A percentile compares a stretch with the other conserved stretches of the same genome.
phyloP scores from a whole-genome alignment of 2,888 invertebrate genomes.

The Rotaria socialis region DNA sequence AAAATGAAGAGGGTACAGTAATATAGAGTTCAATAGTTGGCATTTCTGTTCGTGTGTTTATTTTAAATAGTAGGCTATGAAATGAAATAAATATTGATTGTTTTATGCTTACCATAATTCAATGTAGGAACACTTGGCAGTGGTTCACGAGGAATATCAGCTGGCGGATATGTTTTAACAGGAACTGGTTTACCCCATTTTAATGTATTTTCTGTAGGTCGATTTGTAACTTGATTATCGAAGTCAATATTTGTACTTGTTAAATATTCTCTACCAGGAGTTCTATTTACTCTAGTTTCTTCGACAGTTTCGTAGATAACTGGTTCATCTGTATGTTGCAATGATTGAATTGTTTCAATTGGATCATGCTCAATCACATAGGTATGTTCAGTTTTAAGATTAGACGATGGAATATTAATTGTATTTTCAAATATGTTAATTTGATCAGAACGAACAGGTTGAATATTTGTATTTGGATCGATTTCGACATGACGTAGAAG shows the following conservation, averaged over 20 bases:
- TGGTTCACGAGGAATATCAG: neutral
- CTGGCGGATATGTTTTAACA: neutral
- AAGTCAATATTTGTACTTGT: neutral
- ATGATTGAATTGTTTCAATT: neutral
- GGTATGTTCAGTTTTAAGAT: neutral
- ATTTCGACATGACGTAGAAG: neutral
- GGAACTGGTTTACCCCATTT: neutral
- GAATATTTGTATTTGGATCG: neutral
- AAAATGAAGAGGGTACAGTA: neutral
- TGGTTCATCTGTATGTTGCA: constrained; percentile 9
- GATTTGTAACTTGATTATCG: neutral
- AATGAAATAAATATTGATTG: no score
- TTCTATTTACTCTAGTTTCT: neutral
- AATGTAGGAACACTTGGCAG: neutral
- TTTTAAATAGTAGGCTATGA: neutral
- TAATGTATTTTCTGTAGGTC: neutral
- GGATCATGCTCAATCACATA: neutral
- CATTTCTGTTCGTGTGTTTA: neutral
- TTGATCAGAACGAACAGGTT: neutral
- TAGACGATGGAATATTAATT: neutral
- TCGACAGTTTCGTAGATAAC: neutral
- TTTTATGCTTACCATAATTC: neutral
- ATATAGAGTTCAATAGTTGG: neutral
- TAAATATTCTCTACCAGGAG: neutral
- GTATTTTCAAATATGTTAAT: neutral